Conservation (phyloP, 2,888 invertebrate genomes). For the Phania funesta region DNA sequence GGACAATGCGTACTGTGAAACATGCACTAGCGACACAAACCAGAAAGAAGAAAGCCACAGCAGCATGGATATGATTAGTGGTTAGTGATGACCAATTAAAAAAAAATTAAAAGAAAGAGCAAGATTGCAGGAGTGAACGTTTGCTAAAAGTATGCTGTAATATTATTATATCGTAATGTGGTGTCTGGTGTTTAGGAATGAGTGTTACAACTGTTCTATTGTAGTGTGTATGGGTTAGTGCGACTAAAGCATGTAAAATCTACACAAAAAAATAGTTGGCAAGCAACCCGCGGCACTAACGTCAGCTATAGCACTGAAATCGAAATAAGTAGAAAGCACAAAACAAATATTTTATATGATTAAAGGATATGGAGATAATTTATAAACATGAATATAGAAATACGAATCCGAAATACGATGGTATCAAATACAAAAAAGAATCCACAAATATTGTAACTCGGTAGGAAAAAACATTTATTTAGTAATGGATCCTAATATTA, state of each 20-base stretch:
- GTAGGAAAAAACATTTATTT: too few species aligned
- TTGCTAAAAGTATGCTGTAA: neutral
- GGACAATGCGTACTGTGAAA: too few species aligned
- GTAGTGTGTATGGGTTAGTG: constrained; percentile 6
- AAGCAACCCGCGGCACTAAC: constrained; percentile 21
- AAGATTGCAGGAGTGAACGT: neutral
- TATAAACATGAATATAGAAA: too few species aligned
- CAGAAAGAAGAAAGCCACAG: constrained; percentile 5
- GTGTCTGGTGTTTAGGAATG: constrained; percentile 15
- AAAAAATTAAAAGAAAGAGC: neutral
- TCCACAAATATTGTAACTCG: too few species aligned
- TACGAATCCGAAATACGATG: too few species aligned
- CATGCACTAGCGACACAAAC: too few species aligned
- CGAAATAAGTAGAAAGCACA: neutral
- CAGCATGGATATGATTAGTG: too few species aligned
- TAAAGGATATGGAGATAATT: neutral
- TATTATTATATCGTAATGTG: constrained; percentile 1
- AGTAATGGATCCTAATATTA: too few species aligned
- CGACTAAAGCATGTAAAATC: constrained; percentile 41
- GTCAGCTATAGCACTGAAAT: constrained; percentile 2
- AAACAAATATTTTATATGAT: neutral
- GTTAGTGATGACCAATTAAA: too few species aligned
- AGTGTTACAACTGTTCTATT: constrained; percentile 37
- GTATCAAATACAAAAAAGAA: too few species aligned
- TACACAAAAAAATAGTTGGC: constrained; percentile 56